These are phyloP conservation scores for Prionailurus bengalensis DNA, from an alignment of 2,113 vertebrate genomes.

Conservation along the genomic window DNA sequence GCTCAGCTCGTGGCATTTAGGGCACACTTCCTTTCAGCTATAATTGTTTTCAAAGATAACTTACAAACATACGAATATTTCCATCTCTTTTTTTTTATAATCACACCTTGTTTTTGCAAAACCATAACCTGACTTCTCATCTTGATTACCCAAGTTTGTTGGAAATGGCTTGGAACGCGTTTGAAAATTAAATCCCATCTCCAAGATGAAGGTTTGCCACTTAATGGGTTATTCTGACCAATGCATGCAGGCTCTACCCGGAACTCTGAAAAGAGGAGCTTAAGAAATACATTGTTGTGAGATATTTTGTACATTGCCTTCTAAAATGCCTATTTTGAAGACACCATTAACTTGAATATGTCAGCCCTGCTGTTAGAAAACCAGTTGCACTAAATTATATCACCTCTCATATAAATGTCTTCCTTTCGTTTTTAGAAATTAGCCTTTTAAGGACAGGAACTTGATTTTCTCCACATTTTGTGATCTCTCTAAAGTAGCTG, in stretches of 20 bases:
- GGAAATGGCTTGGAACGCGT: constrained; percentile 10
- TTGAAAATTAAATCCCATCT: not conserved
- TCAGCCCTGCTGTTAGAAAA: not conserved
- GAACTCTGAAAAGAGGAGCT: not conserved
- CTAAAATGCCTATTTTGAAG: not conserved
- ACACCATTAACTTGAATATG: not conserved
- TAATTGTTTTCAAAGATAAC: not conserved
- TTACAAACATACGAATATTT: not conserved
- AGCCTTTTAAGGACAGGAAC: not conserved
- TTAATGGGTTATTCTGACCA: not conserved
- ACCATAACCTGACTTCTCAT: not conserved
- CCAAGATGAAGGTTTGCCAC: not conserved
- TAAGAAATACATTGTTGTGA: not conserved
- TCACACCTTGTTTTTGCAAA: not conserved
- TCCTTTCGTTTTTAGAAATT: not conserved
- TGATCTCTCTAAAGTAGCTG: not conserved
- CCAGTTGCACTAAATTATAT: not conserved
- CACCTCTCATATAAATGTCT: not conserved
- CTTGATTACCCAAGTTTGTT: not conserved
- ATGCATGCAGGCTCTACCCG: not conserved
- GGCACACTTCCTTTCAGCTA: not conserved
- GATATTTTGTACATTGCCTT: not conserved
- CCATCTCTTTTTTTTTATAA: not conserved
- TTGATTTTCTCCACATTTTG: not conserved
- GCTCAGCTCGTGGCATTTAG: not conserved